Evolutionary conservation across 2,113 vertebrate species (phyloP), one percentile per base, ranked within the genome.

Genomic region (Amphiprion percula): DNA sequence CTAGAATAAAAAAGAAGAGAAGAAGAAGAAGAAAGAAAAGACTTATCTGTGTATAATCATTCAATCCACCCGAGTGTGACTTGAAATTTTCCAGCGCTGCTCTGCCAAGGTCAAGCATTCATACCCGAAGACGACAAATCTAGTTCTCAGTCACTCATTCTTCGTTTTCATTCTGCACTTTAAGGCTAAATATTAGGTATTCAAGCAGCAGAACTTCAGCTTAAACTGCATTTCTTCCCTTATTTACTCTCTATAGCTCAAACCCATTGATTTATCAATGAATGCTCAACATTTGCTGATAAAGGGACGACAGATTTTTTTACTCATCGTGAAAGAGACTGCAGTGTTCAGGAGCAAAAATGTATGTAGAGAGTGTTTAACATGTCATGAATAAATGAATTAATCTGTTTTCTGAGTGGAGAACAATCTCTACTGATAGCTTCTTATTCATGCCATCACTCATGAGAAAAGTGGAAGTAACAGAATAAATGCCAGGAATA

Each of bases 71-170:
- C 49, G 1, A 1, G 17, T 30, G 60, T 62, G 49, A 59, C 58
- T 68, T 59, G 7, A 28, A 0, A 47, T 55, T 50, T 78, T 55
- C 44, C 37, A 65, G n/a, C 53, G 21, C 41, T 30, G 49, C 61
- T 60, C 46, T 16, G 44, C 39, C 83, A 78, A 85, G 73, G 77
- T 81, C 72, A 73, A 50, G 50, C 7, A 30, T 19, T 58, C 53
- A 46, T 37, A 56, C 39, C 41, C 6, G 0, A 50, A 61, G 50
- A 37, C 49, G 50, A 17, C 23, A 60, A 49, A 5, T 49, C 12
- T 2, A 3, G 4, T 37, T 47, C 54, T 10, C 44, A 78, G 24
- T 54, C 14, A 12, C 6, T 58, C 30, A 26, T 54, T 26, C 44
- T 70, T 23, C 46, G 49, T 77, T 60, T 66, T 44, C 21, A 54